Evolutionary conservation across 1,140 invertebrate species (phyloP).

Genomic region (Trypoxylus dichotomus): DNA sequence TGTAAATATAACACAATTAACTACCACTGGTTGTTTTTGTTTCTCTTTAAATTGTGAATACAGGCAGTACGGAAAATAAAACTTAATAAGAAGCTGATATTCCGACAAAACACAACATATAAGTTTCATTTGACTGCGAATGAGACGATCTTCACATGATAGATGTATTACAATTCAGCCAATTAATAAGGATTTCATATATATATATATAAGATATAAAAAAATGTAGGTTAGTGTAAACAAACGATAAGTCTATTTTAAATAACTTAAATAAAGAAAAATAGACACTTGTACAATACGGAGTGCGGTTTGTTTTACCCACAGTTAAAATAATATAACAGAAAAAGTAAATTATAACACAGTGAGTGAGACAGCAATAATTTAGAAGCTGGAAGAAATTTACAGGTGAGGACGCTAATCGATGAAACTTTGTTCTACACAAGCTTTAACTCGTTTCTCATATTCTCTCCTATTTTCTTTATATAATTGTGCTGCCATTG

Average conservation of each 20-base stretch:
- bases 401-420: slow-evolving; percentile 66
- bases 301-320: slow-evolving; percentile 24
- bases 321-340: slow-evolving; percentile 31
- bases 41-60: slow-evolving; percentile 31
- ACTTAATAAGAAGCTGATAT: background rate
- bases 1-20: slow-evolving; percentile 42
- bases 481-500: slow-evolving; percentile 94
- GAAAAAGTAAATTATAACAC: slow-evolving; percentile 34
- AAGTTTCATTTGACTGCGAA: background rate
- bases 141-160: slow-evolving; percentile 1
- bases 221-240: slow-evolving; percentile 21
- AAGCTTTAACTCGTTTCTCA: slow-evolving; percentile 95
- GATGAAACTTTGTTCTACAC: slow-evolving; percentile 95
- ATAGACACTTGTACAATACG: slow-evolving; percentile 33
- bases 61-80: slow-evolving; percentile 39
- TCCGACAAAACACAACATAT: slow-evolving; percentile 13
- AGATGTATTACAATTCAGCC: slow-evolving; percentile 13
- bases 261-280: slow-evolving; percentile 35
- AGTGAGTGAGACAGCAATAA: slow-evolving; percentile 35
- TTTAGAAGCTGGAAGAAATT: slow-evolving; percentile 38
- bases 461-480: slow-evolving; percentile 94
- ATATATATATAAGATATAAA: slow-evolving; percentile 4
- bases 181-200: background rate
- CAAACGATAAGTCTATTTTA: slow-evolving; percentile 34
- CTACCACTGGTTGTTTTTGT: slow-evolving; percentile 36